Base-by-base conservation (phyloP, 2,797 vertebrate species). In the Pristis pectinata region DNA sequence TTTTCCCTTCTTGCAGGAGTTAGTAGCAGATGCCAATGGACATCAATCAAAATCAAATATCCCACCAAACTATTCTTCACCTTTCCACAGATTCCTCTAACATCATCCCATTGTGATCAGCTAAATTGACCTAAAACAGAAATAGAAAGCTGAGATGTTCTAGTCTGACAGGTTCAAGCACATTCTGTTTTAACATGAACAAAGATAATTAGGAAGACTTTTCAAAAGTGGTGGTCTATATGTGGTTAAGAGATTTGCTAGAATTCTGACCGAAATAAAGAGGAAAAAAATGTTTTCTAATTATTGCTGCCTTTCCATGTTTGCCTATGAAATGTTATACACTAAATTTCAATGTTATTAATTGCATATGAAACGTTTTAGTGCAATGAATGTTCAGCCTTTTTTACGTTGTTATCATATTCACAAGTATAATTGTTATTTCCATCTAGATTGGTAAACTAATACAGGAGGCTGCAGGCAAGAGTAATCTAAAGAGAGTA, bases 401-500 rank as follows among this genome's bases (percentile, higher is more conserved):
- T 30, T n/a, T 89, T n/a, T 56, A 30, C 83, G 22, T 22, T 19
- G n/a, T 10, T 41, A 41, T 34, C 30, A n/a, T 49, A 93, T 74
- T 93, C 37, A 93, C 3, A 49, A 44, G 27, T 49, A 41, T 93
- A 13, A 74, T 93, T 74, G 9, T 30, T 0, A 93, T 76, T 76
- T 74, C 67, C 13, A 95, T 96, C 95, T 95, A 99, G 98, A 98
- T 98, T 96, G 98, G 98, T 94, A 97, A 98, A 95, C 94, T 98
- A 19, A 97, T 98, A 96, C 98, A 98, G 96, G 97, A 97, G 96
- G 98, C 98, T 95, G 98, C 98, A 8, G 98, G 98, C 49, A 97
- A 98, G 95, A 98, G 97, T 95, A 99, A 98, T 95, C 97, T 99
- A 95, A 98, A 98, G 96, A 97, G 98, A 95, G 98, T 98, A 95